These are phyloP conservation scores for Botia almorhae DNA, from an alignment of 2,797 vertebrate species.

Conservation along the genomic window DNA sequence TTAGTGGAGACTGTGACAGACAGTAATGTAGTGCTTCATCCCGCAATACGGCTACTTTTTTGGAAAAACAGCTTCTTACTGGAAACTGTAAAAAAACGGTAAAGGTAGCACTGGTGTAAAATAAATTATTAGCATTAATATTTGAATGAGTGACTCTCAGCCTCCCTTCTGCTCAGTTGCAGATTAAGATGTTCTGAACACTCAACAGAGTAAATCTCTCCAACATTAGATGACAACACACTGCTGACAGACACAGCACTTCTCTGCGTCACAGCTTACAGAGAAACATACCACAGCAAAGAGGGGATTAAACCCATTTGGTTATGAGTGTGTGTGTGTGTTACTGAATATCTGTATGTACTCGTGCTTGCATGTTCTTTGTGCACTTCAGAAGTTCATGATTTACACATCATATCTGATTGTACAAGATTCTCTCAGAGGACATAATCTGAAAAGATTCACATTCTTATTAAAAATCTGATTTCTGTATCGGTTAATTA, in stretches of 20 bases:
- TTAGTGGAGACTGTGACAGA: background rate
- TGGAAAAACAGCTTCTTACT: background rate
- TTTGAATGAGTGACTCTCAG: background rate
- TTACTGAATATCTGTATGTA: background rate
- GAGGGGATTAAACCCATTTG: background rate
- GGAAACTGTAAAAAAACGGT: background rate
- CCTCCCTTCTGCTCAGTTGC: background rate
- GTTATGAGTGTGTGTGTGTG: background rate
- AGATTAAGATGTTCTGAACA: constrained; percentile 10
- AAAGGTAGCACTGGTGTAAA: background rate
- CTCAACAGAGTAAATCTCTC: constrained; percentile 17
- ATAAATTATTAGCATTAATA: no score
- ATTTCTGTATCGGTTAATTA: no score
- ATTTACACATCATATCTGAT: constrained; percentile 19
- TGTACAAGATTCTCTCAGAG: no score
- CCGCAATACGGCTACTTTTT: background rate
- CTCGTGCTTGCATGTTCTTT: constrained; percentile 20
- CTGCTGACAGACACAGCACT: background rate
- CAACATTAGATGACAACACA: constrained; percentile 6
- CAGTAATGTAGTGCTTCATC: background rate
- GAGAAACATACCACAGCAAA: constrained; percentile 4
- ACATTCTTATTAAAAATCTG: no score
- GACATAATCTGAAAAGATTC: no score
- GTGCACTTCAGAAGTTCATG: constrained; percentile 1
- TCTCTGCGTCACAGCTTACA: constrained; percentile 7